Conservation (phyloP, 2,888 invertebrate species). For the Cryptophagus acutangulus region DNA sequence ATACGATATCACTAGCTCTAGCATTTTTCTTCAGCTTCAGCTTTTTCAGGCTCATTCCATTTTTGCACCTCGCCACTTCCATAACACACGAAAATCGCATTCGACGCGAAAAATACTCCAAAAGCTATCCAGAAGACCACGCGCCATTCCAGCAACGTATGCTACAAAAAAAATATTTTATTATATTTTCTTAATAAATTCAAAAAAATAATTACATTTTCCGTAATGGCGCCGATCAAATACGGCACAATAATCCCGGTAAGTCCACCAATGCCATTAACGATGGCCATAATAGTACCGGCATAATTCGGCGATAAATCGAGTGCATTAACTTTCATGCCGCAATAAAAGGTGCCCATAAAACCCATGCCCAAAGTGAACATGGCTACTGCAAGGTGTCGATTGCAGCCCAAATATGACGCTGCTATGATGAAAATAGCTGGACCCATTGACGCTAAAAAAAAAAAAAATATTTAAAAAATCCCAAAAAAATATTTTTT, state of each 20-base stretch:
- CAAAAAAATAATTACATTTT: slow-evolving; percentile 46
- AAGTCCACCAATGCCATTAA: slow-evolving; percentile 55
- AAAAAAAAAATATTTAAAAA: background rate
- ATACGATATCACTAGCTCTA: no score
- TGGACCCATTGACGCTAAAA: slow-evolving; percentile 56
- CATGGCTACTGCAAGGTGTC: slow-evolving; percentile 48
- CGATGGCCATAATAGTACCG: slow-evolving; percentile 57
- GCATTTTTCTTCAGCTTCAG: no score
- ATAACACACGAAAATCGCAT: slow-evolving; percentile 59
- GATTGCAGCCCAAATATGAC: slow-evolving; percentile 58
- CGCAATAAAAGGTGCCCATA: slow-evolving; percentile 63
- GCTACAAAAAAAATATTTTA: slow-evolving; percentile 48
- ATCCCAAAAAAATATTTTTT: background rate
- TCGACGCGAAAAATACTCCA: slow-evolving; percentile 59
- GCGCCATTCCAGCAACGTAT: slow-evolving; percentile 63
- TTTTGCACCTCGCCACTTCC: slow-evolving; percentile 28
- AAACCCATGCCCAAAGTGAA: slow-evolving; percentile 59
- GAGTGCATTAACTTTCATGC: slow-evolving; percentile 58
- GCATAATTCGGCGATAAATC: slow-evolving; percentile 59
- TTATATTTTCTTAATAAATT: slow-evolving; percentile 5
- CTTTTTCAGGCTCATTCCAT: slow-evolving; percentile 17
- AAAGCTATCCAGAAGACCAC: slow-evolving; percentile 73
- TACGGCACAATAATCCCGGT: slow-evolving; percentile 57
- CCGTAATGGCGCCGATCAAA: slow-evolving; percentile 54
- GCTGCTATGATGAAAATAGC: slow-evolving; percentile 58